These are phyloP conservation scores for Phenganax marumi DNA, from an alignment of 92 coral and sea anemone genomes.

Conservation along the genomic window DNA sequence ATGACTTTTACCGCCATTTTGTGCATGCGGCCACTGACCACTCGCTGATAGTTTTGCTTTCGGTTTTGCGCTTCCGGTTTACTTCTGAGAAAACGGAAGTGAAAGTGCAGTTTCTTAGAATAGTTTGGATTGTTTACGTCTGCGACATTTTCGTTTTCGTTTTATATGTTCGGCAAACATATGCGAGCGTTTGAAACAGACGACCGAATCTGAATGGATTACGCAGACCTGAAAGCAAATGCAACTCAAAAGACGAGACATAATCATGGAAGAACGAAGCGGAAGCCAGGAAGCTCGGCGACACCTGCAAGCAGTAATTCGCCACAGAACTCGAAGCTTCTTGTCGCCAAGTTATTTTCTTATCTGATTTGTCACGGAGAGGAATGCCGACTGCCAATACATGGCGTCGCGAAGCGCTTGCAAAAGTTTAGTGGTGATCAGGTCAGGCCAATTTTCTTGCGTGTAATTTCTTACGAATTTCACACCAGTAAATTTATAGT, in stretches of 20 bases:
- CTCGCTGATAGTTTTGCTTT: not conserved
- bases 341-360: conserved; percentile 6
- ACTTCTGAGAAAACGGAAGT: not conserved
- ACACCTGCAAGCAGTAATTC: not conserved
- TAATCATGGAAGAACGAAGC: not conserved
- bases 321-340: not conserved
- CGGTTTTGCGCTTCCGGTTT: not conserved
- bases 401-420: not conserved
- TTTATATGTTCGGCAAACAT: not conserved
- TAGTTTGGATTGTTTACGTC: not conserved
- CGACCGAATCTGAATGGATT: not conserved
- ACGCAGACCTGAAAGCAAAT: not conserved
- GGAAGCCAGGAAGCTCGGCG: not conserved
- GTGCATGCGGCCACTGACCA: not conserved
- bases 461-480: too few species aligned
- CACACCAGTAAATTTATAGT: too few species aligned
- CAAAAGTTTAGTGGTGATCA: not conserved
- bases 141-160: not conserved
- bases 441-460: too few species aligned
- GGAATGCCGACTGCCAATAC: conserved; percentile 8
- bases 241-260: not conserved
- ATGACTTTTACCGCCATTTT: not conserved
- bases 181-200: not conserved
- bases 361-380: conserved; percentile 20
- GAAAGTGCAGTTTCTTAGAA: not conserved